Percentiles rank a stretch among this genome's conserved stretches.
Conservation (phyloP, 1,140 invertebrate species). For the Drosophila seguyi region DNA sequence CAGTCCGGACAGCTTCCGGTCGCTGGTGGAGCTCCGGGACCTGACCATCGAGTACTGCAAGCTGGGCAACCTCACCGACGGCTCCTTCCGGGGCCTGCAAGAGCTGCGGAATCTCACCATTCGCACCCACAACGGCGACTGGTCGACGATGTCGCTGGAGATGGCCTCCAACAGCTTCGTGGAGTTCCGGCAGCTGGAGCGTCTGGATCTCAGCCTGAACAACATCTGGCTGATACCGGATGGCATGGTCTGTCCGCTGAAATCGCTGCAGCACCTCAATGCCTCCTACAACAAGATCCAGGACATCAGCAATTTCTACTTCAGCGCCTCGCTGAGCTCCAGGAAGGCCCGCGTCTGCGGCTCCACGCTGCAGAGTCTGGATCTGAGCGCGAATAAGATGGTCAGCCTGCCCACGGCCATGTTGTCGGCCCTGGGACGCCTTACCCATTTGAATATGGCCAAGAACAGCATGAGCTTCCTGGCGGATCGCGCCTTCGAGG, state of each 20-base stretch:
- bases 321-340: conserved; percentile 88
- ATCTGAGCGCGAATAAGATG: conserved; percentile 93
- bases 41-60: conserved; percentile 96
- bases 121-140: conserved; percentile 94
- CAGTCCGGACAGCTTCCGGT: conserved; percentile 92
- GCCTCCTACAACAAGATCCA: conserved; percentile 92
- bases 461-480: conserved; percentile 91
- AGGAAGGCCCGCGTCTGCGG: conserved; percentile 88
- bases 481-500: conserved; percentile 93
- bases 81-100: conserved; percentile 92
- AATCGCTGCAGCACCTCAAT: conserved; percentile 91
- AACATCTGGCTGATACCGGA: conserved; percentile 94
- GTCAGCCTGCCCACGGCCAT: conserved; percentile 91
- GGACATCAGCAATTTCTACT: conserved; percentile 91
- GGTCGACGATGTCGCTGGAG: conserved; percentile 93
- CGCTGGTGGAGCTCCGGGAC: conserved; percentile 92
- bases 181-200: conserved; percentile 90
- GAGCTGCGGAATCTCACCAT: conserved; percentile 94
- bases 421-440: conserved; percentile 89
- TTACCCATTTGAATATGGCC: conserved; percentile 89
- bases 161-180: conserved; percentile 91
- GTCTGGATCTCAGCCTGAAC: conserved; percentile 94
- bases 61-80: conserved; percentile 93
- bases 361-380: conserved; percentile 90
- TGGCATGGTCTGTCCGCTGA: conserved; percentile 92